Evolutionary conservation across 2,797 vertebrate species (phyloP).

Genomic region (Heliangelus exortis): DNA sequence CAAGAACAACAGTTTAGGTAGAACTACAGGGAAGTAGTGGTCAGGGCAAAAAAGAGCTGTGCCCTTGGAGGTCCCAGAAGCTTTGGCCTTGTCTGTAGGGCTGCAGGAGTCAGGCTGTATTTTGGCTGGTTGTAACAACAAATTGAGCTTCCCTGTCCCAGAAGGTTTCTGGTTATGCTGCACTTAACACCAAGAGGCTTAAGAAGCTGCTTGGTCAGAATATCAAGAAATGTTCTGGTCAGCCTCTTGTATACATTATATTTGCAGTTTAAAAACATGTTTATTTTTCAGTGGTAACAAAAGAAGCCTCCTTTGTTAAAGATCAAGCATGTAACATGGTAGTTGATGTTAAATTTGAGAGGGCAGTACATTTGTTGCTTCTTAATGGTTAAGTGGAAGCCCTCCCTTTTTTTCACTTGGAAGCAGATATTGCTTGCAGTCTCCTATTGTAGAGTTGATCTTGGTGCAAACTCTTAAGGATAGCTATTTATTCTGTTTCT

Average conservation of each 20-base stretch:
- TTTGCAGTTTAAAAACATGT: neutral
- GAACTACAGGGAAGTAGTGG: neutral
- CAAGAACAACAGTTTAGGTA: neutral
- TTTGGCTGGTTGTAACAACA: neutral
- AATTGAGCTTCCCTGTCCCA: neutral
- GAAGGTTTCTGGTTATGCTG: neutral
- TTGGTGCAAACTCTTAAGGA: neutral
- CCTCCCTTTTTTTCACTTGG: neutral
- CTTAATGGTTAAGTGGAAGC: neutral
- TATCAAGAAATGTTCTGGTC: neutral
- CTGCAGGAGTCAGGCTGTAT: neutral
- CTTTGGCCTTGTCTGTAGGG: neutral
- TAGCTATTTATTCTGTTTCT: neutral
- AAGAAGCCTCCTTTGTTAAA: neutral
- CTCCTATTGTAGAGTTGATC: neutral
- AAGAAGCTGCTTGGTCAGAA: neutral
- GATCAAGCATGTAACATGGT: neutral
- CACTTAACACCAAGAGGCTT: neutral
- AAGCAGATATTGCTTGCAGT: neutral
- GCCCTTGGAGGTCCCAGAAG: neutral
- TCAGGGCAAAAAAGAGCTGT: neutral
- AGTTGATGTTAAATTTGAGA: neutral
- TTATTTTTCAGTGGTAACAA: neutral
- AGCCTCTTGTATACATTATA: accelerated
- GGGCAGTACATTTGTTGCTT: neutral